Evolutionary conservation across 2,113 vertebrate species (phyloP), one percentile per base, ranked within the genome.

Genomic region (Pagrus major): DNA sequence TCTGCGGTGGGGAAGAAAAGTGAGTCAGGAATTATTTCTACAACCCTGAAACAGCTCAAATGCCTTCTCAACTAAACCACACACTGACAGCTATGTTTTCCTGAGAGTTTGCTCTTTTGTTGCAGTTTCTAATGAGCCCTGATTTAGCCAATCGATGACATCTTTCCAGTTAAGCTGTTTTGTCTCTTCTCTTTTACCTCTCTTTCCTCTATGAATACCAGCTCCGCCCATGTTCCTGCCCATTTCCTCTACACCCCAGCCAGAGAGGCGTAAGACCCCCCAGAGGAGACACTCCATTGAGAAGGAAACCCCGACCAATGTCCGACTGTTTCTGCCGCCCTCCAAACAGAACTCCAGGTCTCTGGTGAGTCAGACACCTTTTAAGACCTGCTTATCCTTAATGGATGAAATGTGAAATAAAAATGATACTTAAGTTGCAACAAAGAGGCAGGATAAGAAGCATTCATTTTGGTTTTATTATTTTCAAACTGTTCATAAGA

Each of bases 201-300:
- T 58, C 4, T 33, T 41, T 42, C 5, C 16, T 68, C 16, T 27
- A 3, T 63, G 52, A 74, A 75, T 80, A 27, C 35, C 86, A 99
- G 98, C 94, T 81, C 98, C 97, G 69, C 97, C 97, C 4, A 96
- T 96, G 92, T 99, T 99, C 94, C 91, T 99, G 91, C 98, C 98
- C 86, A 99, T 99, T 86, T 99, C 98, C 0, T 99, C 98, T 37
- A 99, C 98, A 1, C 98, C 98, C 0, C 98, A 99, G 91, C 98
- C 98, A 0, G 97, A 99, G 95, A 95, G 97, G 86, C 95, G 96
- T 47, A 95, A 97, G 91, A 92, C 96, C 1, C 94, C 97, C 1
- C 97, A 97, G 92, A 96, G 98, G 76, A 95, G 98, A 64, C 98
- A 99, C 93, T 99, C 98, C 85, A 99, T 99, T 27, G 98, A 99